Percentiles rank a stretch among this genome's conserved stretches.
phyloP scores from a whole-genome alignment of 2,113 vertebrate genomes.

The Pogonocichla stellata region DNA sequence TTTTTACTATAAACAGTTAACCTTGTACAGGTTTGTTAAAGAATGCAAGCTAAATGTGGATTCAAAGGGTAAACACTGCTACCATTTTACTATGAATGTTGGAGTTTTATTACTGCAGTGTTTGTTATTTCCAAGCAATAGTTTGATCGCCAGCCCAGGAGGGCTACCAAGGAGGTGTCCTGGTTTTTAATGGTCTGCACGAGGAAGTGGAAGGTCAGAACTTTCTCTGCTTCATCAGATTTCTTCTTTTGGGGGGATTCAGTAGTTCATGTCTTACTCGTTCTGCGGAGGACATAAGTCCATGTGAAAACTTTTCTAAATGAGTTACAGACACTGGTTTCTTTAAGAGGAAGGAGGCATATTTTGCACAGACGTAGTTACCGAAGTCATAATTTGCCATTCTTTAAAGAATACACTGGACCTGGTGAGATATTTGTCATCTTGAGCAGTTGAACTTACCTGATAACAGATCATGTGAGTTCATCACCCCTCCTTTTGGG shows the following conservation, averaged over 20 bases:
- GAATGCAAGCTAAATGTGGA: neutral
- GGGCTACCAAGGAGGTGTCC: conserved; percentile 20
- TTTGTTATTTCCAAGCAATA: conserved; percentile 77
- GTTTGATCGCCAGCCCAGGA: conserved; percentile 43
- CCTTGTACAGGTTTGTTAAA: conserved; percentile 12
- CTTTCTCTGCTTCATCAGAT: conserved; percentile 43
- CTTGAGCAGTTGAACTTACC: conserved; percentile 24
- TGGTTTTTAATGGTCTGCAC: neutral
- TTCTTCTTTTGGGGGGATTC: conserved; percentile 35
- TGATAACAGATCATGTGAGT: conserved; percentile 11
- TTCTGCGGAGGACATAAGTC: conserved; percentile 40
- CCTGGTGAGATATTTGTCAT: conserved; percentile 53
- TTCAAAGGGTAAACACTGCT: conserved; percentile 48
- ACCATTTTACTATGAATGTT: conserved; percentile 6
- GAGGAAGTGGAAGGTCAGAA: conserved; percentile 9
- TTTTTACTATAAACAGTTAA: neutral
- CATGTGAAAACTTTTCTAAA: conserved; percentile 54
- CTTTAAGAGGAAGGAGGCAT: conserved; percentile 74
- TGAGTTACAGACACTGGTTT: conserved; percentile 81
- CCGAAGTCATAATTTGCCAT: conserved; percentile 71
- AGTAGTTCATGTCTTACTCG: conserved; percentile 1
- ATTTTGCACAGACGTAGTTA: conserved; percentile 81
- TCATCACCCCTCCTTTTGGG: neutral
- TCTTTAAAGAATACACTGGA: conserved; percentile 81
- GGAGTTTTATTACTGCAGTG: conserved; percentile 37